These are phyloP conservation scores for Rachycentron canadum DNA, from an alignment of 2,797 vertebrate species.

Conservation along the genomic window DNA sequence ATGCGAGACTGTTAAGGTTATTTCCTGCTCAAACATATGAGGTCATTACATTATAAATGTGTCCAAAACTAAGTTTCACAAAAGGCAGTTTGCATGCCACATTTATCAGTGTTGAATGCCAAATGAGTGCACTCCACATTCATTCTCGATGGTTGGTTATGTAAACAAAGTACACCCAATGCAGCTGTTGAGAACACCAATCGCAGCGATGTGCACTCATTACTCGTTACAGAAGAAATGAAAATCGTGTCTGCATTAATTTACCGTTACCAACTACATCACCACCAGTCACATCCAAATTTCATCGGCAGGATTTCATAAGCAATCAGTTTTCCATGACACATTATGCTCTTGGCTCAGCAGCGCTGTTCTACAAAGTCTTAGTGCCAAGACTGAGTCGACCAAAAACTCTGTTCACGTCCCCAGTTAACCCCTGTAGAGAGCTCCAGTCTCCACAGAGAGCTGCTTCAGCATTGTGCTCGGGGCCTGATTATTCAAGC, in stretches of 20 bases:
- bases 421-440: conserved; percentile 38
- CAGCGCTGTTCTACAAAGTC: conserved; percentile 2
- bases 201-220: conserved; percentile 12
- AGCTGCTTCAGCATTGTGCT: conserved; percentile 28
- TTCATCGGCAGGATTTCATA: conserved; percentile 28
- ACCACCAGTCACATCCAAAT: conserved; percentile 29
- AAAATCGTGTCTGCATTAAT: conserved; percentile 29
- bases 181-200: conserved; percentile 39
- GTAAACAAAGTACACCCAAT: conserved; percentile 12
- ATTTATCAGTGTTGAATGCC: conserved; percentile 1
- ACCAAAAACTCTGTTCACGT: conserved; percentile 31
- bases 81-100: conserved; percentile 16
- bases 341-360: conserved; percentile 40
- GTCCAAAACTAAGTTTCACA: conserved; percentile 17
- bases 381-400: conserved; percentile 49
- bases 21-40: conserved; percentile 30
- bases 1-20: not conserved
- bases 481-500: conserved; percentile 4
- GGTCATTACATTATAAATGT: conserved; percentile 32
- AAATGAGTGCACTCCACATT: conserved; percentile 6
- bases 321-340: conserved; percentile 43
- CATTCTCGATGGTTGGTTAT: not conserved
- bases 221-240: conserved; percentile 12
- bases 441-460: not conserved
- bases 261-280: conserved; percentile 14